These are phyloP conservation scores for Cacoxenus indagator DNA, from an alignment of 2,888 invertebrate species.

Conservation along the genomic window DNA sequence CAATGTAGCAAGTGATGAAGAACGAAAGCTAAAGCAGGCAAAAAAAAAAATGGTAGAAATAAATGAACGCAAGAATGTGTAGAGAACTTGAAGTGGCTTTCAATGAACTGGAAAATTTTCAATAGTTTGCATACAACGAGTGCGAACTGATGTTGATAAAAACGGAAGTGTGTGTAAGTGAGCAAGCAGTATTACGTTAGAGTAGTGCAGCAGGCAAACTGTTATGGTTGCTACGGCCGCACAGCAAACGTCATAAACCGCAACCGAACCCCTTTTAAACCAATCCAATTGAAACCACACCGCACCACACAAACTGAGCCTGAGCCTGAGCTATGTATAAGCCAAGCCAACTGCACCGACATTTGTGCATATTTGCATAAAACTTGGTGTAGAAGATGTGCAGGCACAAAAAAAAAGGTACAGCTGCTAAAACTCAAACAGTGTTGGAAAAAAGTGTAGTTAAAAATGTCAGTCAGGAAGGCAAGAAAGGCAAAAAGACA, in stretches of 20 bases:
- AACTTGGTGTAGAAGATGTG: background rate
- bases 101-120: conserved; percentile 23
- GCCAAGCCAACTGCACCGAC: conserved; percentile 11
- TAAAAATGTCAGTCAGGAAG: background rate
- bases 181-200: background rate
- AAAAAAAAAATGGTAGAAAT: background rate
- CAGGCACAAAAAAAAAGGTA: conserved; percentile 14
- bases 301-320: background rate
- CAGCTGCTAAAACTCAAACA: conserved; percentile 2
- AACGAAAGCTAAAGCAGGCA: background rate
- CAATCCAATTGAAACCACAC: conserved; percentile 1
- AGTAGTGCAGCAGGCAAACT: background rate
- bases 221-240: background rate
- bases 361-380: conserved; percentile 21
- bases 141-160: background rate
- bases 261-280: background rate
- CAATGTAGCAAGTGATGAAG: background rate
- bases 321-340: too few species aligned
- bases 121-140: conserved; percentile 6
- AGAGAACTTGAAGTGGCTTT: conserved; percentile 17
- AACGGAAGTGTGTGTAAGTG: background rate
- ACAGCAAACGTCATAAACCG: background rate
- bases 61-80: background rate
- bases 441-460: conserved; percentile 1
- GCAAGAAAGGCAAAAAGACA: background rate